These are phyloP conservation scores for Chelonoidis abingdonii DNA, from an alignment of 2,113 vertebrate genomes.

Conservation along the genomic window DNA sequence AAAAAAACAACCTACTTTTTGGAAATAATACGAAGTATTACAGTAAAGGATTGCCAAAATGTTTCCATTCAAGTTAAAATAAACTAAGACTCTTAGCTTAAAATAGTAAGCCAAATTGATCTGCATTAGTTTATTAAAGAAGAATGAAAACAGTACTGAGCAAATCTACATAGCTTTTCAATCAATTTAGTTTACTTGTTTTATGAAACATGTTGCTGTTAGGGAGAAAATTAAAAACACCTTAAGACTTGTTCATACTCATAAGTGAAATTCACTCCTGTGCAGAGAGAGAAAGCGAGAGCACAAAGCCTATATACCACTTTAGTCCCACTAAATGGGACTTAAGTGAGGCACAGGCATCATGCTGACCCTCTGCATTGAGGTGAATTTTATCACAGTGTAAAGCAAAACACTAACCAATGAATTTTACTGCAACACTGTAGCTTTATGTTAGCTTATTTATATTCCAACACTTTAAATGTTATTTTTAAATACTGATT, in stretches of 20 bases:
- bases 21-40: background rate
- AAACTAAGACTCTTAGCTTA: background rate
- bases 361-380: background rate
- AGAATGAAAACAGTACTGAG: constrained; percentile 11
- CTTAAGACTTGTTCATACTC: background rate
- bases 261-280: background rate
- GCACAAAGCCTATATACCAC: background rate
- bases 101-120: background rate
- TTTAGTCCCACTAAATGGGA: background rate
- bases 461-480: background rate
- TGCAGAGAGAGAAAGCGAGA: background rate
- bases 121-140: constrained; percentile 25
- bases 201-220: background rate
- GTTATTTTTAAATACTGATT: background rate
- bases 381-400: background rate
- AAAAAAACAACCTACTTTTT: background rate
- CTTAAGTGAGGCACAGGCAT: background rate
- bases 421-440: background rate
- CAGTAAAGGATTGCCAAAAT: background rate
- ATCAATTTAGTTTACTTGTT: background rate
- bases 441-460: background rate
- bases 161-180: background rate
- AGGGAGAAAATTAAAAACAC: background rate
- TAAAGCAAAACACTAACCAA: background rate
- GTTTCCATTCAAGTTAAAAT: background rate